phyloP scores from a whole-genome alignment of 2,113 vertebrate genomes.

The Parus major region DNA sequence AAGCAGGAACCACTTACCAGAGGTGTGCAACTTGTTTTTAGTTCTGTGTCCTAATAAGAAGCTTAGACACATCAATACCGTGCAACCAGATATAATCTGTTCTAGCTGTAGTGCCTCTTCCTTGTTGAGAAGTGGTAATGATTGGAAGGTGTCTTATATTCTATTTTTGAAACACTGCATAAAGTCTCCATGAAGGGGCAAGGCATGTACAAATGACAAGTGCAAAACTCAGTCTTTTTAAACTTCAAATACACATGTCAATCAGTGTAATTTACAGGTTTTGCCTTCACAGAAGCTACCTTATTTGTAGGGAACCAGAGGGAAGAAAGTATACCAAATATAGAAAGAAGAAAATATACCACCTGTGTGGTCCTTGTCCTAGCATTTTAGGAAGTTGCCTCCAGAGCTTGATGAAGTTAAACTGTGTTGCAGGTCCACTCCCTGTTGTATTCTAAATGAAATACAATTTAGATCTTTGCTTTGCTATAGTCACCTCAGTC shows the following conservation, averaged over 20 bases:
- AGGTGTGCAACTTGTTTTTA: background rate
- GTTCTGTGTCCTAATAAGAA: background rate
- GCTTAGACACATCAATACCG: background rate
- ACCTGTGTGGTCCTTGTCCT: fast-evolving
- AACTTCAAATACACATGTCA: background rate
- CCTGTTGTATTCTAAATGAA: background rate
- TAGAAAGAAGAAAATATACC: too few species aligned
- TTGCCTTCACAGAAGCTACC: background rate
- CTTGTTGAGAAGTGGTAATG: background rate
- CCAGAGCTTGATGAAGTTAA: background rate
- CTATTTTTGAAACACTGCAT: too few species aligned
- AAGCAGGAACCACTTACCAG: background rate
- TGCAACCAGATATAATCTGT: background rate
- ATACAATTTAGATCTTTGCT: background rate
- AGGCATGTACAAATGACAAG: background rate
- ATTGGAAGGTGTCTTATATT: background rate
- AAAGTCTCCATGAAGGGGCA: background rate
- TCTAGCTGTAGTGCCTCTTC: background rate
- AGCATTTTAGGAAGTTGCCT: background rate
- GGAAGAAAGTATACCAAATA: background rate
- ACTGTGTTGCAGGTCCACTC: background rate
- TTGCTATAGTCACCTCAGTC: background rate
- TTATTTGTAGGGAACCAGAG: background rate
- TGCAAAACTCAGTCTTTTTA: background rate
- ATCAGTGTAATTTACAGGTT: background rate